Evolutionary conservation across 2,888 invertebrate species (phyloP).

Genomic region (Toxonevra muliebris): DNA sequence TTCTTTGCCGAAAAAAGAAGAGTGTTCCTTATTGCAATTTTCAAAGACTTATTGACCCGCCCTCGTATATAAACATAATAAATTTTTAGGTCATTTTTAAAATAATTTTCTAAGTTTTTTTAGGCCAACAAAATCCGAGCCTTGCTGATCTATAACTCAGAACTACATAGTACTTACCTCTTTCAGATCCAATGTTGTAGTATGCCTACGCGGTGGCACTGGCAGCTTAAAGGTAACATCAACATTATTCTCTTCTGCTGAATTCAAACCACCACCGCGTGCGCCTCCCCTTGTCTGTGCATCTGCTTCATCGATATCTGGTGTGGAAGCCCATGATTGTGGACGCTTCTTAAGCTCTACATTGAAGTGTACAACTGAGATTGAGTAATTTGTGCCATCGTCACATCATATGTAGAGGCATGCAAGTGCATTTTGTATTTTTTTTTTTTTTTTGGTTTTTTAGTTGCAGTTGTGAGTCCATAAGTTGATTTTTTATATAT

Average conservation of each 20-base stretch:
- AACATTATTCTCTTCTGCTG: conserved; percentile 68
- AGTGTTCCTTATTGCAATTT: no score
- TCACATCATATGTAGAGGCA: conserved; percentile 27
- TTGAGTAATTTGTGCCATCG: conserved; percentile 20
- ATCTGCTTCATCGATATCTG: conserved; percentile 73
- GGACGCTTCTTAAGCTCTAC: conserved; percentile 65
- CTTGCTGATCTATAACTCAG: background rate
- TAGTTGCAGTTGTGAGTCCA: background rate
- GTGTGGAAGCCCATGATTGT: conserved; percentile 83
- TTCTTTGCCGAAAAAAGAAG: no score
- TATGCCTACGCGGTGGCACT: conserved; percentile 73
- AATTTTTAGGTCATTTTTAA: no score
- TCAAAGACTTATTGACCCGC: no score
- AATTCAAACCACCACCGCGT: conserved; percentile 19
- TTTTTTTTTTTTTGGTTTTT: conserved; percentile 7
- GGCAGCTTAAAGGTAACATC: conserved; percentile 75
- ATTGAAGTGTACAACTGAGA: conserved; percentile 65
- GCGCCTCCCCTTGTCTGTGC: conserved; percentile 29
- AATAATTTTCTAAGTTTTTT: no score
- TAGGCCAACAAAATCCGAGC: no score
- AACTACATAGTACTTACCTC: conserved; percentile 47
- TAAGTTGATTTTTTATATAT: no score
- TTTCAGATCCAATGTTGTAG: conserved; percentile 68
- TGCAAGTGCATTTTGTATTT: conserved; percentile 32
- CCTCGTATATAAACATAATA: no score